Evolutionary conservation across 2,797 vertebrate genomes (phyloP).

Genomic region (Crax fasciolata): DNA sequence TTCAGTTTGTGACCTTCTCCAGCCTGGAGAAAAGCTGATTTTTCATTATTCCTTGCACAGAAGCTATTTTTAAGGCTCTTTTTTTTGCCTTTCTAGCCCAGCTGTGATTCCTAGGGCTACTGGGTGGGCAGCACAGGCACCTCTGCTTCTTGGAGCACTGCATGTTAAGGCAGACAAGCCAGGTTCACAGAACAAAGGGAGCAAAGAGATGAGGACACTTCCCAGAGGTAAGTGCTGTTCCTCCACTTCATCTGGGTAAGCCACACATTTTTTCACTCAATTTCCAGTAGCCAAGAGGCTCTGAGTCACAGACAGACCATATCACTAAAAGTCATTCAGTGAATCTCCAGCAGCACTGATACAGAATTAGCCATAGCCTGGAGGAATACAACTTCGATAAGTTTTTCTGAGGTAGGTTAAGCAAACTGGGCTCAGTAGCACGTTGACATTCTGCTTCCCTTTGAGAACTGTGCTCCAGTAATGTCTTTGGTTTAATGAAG

Average conservation of each 20-base stretch:
- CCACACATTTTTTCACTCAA: neutral
- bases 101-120: neutral
- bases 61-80: neutral
- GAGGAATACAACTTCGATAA: neutral
- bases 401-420: neutral
- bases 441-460: neutral
- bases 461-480: neutral
- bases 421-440: slow-evolving; percentile 3
- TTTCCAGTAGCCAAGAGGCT: neutral
- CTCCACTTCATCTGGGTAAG: neutral
- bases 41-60: neutral
- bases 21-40: neutral
- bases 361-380: neutral
- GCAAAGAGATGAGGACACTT: neutral
- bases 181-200: neutral
- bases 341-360: neutral
- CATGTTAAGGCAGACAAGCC: neutral
- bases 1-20: neutral
- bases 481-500: neutral
- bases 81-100: neutral
- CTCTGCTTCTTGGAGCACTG: neutral
- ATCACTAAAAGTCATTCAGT: neutral
- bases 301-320: neutral
- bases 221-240: neutral
- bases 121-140: neutral